Evolutionary conservation across 2,888 invertebrate genomes (phyloP), one percentile per base, ranked within the genome.

Genomic region (Pyrrhosoma nymphula): DNA sequence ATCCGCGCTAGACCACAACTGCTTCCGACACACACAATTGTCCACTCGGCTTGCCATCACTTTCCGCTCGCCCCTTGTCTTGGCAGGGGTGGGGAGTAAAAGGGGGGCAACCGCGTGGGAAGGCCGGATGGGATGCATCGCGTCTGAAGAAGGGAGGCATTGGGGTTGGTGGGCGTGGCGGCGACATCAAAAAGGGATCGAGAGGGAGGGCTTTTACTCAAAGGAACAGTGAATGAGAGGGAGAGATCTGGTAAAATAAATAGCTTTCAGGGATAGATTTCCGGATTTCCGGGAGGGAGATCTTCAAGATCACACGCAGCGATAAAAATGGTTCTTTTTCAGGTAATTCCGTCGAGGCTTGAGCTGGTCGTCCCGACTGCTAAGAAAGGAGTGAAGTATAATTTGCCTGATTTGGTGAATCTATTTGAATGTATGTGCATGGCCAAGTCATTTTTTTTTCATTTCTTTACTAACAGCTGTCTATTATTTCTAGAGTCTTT

Each of bases 1-100:
- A 35, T 35, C 35, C 39, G 88, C 6, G 35, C 88, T n/a, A 10
- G 12, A 6, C 16, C 39, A 10, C 88, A 88, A 88, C n/a, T 89
- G 89, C 89, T 47, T 89, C 56, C 93, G 93, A 93, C 93, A 69
- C 91, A 20, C 93, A 69, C 91, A 93, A 69, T 93, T 60, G 90
- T 35, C 35, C 90, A 12, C 56, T 30, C 56, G 14, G 90, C 30
- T 30, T 90, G 56, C 60, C 90, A 20, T 35, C 90, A 60, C 60
- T 30, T 91, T 47, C 12, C 55, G 56, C 60, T n/a, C 90, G 56
- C 18, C 90, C 56, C 55, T 30, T 12, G 88, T 35, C 30, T 16
- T 16, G 56, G n/a, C 56, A 60, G 14, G 16, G 8, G 47, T 47
- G 47, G 47, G 8, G 47, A 8, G 47, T n/a, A n/a, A n/a, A 8